Conservation (phyloP, 2,888 invertebrate genomes). For the Apamea sordens region DNA sequence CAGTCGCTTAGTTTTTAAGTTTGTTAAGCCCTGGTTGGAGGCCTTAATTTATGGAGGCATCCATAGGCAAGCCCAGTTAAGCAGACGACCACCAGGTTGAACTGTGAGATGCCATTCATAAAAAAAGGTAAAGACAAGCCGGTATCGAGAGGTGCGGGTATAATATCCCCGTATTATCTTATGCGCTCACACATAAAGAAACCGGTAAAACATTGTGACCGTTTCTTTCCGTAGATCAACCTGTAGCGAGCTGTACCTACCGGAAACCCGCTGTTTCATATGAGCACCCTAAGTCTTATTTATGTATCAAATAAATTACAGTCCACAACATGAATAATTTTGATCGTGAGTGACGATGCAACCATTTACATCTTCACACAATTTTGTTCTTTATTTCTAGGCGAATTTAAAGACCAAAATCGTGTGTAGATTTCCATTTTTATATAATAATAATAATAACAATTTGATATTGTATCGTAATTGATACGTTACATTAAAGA, state of each 20-base stretch:
- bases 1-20: too few species aligned
- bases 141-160: not conserved
- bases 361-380: conserved; percentile 18
- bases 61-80: too few species aligned
- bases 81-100: too few species aligned
- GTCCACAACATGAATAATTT: conserved; percentile 38
- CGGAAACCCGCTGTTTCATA: not conserved
- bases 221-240: not conserved
- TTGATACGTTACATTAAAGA: conserved; percentile 42
- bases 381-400: conserved; percentile 31
- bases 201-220: not conserved
- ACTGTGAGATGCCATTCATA: too few species aligned
- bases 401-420: conserved; percentile 31
- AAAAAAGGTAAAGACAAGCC: not conserved
- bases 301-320: conserved; percentile 34
- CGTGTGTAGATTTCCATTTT: conserved; percentile 19
- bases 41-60: too few species aligned
- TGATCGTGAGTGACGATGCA: not conserved
- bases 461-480: conserved; percentile 48
- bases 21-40: too few species aligned
- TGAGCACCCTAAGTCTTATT: conserved; percentile 39
- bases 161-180: too few species aligned
- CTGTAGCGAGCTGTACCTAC: not conserved
- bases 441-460: conserved; percentile 32
- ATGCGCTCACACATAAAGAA: too few species aligned